These are phyloP conservation scores for Chrysoperla carnea DNA, from an alignment of 1,140 invertebrate species.

Conservation along the genomic window DNA sequence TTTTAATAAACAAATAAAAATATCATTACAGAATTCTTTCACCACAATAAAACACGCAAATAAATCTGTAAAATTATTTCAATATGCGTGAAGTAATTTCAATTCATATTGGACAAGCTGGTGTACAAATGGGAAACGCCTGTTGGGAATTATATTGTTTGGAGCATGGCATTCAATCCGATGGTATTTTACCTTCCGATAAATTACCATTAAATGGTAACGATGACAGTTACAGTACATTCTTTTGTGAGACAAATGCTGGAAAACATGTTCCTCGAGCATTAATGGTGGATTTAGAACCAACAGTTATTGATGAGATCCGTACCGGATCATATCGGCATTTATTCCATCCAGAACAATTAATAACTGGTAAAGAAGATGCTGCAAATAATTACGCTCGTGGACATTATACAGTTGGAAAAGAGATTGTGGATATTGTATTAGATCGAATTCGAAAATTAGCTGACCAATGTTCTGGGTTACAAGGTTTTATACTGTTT, in stretches of 20 bases:
- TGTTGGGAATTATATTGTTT: too few species aligned
- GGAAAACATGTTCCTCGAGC: conserved; percentile 50
- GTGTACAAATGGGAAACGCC: too few species aligned
- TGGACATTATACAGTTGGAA: conserved; percentile 36
- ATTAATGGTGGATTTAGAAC: conserved; percentile 54
- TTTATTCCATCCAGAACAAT: conserved; percentile 41
- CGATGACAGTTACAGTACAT: conserved; percentile 48
- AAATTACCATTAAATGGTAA: conserved; percentile 12
- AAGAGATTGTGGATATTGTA: conserved; percentile 41
- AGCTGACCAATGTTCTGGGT: conserved; percentile 33
- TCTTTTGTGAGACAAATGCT: conserved; percentile 47
- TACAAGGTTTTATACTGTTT: conserved; percentile 24
- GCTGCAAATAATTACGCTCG: conserved; percentile 56
- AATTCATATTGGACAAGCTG: too few species aligned
- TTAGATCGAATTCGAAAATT: conserved; percentile 33
- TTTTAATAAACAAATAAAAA: too few species aligned
- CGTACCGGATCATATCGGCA: too few species aligned
- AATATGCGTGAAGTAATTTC: too few species aligned
- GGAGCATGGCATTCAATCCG: too few species aligned
- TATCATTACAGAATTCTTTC: too few species aligned
- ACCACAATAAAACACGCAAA: too few species aligned
- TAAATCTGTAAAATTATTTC: too few species aligned
- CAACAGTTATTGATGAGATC: conserved; percentile 38
- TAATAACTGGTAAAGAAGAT: conserved; percentile 64
- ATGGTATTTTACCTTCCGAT: conserved; percentile 16